phyloP scores from a whole-genome alignment of 2,797 vertebrate genomes.

The Microctenopoma stevenorrisi region DNA sequence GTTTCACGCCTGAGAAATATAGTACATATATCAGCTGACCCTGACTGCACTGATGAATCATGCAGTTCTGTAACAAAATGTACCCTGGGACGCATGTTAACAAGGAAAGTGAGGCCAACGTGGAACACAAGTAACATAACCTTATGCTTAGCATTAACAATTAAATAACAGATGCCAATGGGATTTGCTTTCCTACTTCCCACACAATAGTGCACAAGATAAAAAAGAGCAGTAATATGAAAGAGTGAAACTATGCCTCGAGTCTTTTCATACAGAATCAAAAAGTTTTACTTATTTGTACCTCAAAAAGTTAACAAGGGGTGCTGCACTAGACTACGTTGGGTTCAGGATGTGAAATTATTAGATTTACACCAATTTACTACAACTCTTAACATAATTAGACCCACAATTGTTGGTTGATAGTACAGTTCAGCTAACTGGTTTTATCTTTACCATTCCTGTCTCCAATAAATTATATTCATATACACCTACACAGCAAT shows the following conservation, averaged over 20 bases:
- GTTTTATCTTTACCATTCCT: background rate
- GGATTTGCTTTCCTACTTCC: conserved; percentile 69
- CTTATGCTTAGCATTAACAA: conserved; percentile 84
- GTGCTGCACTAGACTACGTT: background rate
- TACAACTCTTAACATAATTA: background rate
- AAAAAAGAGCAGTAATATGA: conserved; percentile 42
- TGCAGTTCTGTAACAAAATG: conserved; percentile 76
- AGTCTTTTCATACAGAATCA: conserved; percentile 39
- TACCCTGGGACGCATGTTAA: conserved; percentile 82
- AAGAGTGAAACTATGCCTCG: conserved; percentile 35
- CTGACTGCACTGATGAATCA: conserved; percentile 78
- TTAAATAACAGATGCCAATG: conserved; percentile 80
- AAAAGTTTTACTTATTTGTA: conserved; percentile 24
- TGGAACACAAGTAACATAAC: conserved; percentile 80
- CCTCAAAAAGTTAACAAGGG: conserved; percentile 18
- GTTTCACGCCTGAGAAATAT: conserved; percentile 75
- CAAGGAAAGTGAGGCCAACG: conserved; percentile 79
- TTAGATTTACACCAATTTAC: background rate
- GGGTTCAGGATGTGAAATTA: background rate
- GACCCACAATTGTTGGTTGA: background rate
- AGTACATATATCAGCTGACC: conserved; percentile 78
- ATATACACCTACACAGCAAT: too few species aligned
- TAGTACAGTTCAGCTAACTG: background rate
- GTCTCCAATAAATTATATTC: too few species aligned
- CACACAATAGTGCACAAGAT: conserved; percentile 57